Percentiles rank a stretch among this genome's conserved stretches.
phyloP scores from a whole-genome alignment of 2,888 invertebrate species.

The Diaphora mendica region DNA sequence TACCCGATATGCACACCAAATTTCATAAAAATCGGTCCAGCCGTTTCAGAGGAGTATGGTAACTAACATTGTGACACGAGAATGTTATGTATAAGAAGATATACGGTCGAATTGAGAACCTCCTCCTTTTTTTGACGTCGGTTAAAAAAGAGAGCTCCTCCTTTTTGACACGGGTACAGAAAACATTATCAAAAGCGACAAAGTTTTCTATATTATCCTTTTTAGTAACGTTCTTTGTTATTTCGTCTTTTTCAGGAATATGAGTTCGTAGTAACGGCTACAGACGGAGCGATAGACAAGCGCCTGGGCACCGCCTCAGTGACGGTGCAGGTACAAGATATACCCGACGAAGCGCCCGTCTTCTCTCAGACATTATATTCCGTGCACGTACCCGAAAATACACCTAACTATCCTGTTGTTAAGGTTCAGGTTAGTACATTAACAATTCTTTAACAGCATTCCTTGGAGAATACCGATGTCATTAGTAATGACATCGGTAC shows the following conservation, averaged over 20 bases:
- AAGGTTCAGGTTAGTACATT: constrained; percentile 89
- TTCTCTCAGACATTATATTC: constrained; percentile 91
- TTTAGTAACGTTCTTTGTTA: neutral
- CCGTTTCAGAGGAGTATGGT: too few relatives aligned
- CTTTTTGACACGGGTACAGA: too few relatives aligned
- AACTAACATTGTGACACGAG: too few relatives aligned
- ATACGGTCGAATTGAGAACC: too few relatives aligned
- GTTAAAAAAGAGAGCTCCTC: too few relatives aligned
- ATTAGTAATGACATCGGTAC: too few relatives aligned
- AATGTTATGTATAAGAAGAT: too few relatives aligned
- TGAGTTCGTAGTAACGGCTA: constrained; percentile 94
- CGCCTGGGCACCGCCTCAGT: constrained; percentile 95
- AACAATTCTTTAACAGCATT: neutral
- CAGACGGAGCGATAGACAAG: constrained; percentile 94
- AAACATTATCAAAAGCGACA: too few relatives aligned
- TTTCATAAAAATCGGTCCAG: too few relatives aligned
- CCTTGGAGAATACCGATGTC: neutral
- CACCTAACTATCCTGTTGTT: constrained; percentile 91
- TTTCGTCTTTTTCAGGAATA: constrained; percentile 86
- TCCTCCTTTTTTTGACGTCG: too few relatives aligned
- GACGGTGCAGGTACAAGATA: constrained; percentile 92
- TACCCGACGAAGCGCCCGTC: constrained; percentile 93
- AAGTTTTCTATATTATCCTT: neutral
- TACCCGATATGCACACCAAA: too few relatives aligned
- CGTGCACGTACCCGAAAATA: constrained; percentile 94